Evolutionary conservation across 2,113 vertebrate genomes (phyloP), one percentile per base, ranked within the genome.

Genomic region (Narcine bancroftii): DNA sequence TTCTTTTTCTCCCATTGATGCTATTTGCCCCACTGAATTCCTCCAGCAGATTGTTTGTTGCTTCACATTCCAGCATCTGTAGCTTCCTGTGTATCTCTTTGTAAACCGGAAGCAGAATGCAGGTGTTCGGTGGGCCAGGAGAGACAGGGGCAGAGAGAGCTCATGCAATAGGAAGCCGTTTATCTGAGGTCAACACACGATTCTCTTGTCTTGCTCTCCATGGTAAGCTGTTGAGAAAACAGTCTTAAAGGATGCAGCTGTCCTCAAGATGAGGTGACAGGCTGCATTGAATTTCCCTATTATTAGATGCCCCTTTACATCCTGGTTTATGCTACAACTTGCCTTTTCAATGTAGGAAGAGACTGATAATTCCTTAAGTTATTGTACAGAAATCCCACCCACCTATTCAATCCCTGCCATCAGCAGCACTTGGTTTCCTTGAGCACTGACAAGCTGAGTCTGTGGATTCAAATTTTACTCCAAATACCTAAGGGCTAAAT

Each of bases 191-290:
- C 47, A 93, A 93, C 87, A 92, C 94, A 92, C 93, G 93, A 1
- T 1, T 39, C 93, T 45, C 92, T 94, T 95, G 94, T 92, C 0
- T 6, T 76, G 93, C 95, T 94, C 95, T 95, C 94, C 95, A 95
- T 95, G 95, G 95, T 94, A 94, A 85, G 53, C 94, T 63, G 5
- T 69, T 95, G 96, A 96, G 96, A 96, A 96, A 95, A 95, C 94
- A 94, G 42, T 92, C 93, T 73, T 94, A 95, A 83, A 96, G 96
- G 96, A 96, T 96, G 93, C 96, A 96, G 96, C 96, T 96, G 95
- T 94, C 93, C 92, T 29, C 79, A 83, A 79, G 76, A 79, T 79
- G 76, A 79, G 47, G 76, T 45, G 15, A 39, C 76, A 47, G 76
- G 45, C 42, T 79, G 76, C 76, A 7, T n/a, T 53, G 79, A n/a